Conservation (phyloP, 2,888 invertebrate species). For the Yponomeuta cagnagella region DNA sequence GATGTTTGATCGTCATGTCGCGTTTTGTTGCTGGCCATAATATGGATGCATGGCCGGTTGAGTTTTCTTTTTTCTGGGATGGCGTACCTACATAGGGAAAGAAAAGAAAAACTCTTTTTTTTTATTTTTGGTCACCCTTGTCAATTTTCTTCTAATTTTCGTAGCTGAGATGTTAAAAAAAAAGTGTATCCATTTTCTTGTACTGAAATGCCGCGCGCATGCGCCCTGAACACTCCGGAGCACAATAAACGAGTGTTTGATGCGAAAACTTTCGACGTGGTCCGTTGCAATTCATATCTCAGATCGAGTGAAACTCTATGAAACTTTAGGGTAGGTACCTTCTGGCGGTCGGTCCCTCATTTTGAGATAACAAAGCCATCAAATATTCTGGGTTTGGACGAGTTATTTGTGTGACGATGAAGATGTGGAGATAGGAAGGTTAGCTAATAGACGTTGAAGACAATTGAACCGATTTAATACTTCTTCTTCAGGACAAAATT, state of each 20-base stretch:
- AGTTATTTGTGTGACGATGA: background rate
- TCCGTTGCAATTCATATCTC: background rate
- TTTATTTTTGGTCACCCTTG: background rate
- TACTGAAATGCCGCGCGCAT: background rate
- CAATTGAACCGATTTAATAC: background rate
- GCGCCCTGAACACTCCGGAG: background rate
- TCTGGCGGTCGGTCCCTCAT: background rate
- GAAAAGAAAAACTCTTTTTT: background rate
- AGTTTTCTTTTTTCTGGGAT: background rate
- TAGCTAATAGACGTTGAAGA: background rate
- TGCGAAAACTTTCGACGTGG: background rate
- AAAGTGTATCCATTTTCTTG: background rate
- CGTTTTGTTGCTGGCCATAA: constrained; percentile 7
- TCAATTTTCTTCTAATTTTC: background rate
- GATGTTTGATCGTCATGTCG: constrained; percentile 14
- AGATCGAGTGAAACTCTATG: background rate
- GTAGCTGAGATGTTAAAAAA: background rate
- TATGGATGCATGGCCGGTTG: background rate
- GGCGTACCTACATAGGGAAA: background rate
- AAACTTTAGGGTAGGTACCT: background rate
- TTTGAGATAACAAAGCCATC: background rate
- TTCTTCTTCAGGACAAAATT: too few species aligned
- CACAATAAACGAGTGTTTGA: constrained; percentile 1
- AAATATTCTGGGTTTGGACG: background rate
- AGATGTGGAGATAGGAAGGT: background rate